Base-by-base conservation (phyloP, 2,888 invertebrate species). In the Scaptomyza reducta region DNA sequence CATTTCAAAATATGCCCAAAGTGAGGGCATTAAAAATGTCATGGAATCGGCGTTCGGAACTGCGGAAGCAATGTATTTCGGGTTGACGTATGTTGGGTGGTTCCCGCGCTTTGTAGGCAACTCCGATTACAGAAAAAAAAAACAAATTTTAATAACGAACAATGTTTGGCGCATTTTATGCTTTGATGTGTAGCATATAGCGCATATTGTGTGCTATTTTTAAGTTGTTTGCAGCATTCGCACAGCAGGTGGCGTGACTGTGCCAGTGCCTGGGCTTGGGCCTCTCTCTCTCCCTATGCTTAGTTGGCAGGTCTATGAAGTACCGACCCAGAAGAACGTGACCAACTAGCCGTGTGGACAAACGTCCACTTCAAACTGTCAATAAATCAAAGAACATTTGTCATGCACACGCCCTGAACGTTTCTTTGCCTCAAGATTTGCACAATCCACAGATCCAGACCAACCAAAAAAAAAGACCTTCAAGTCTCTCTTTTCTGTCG, bases 351-450 rank as follows among this genome's bases (percentile, higher is more conserved):
- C 45, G 49, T 68, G 69, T 77, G 68, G 74, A 75, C 74, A 76
- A 80, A 70, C 35, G 64, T 63, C 57, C 82, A 75, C 82, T 81
- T 63, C 61, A 79, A 73, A 60, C 70, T 71, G 75, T 70, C 77
- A 70, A 82, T 82, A 82, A 82, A 82, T 82, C 85, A 85, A 76
- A 58, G 40, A 79, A 79, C 82, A 82, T 82, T 82, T 79, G 82
- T 81, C 85, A 81, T 75, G 70, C 72, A 72, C 74, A 74, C 82
- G 85, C 79, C 71, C 69, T 49, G 60, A 50, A 58, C 50, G 49
- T 33, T 67, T 49, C 16, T 16, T 16, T 40, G 56, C 66, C 49
- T 57, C 58, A 67, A 60, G 59, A 67, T 60, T 60, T 70, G 70
- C 70, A 40, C 60, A 57, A 31, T 35, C 40, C 42, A 46, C 42